A percentile compares a stretch with the other conserved stretches of the same genome.
Conservation (phyloP, 2,888 invertebrate species). For the Dicyrtoma fusca region DNA sequence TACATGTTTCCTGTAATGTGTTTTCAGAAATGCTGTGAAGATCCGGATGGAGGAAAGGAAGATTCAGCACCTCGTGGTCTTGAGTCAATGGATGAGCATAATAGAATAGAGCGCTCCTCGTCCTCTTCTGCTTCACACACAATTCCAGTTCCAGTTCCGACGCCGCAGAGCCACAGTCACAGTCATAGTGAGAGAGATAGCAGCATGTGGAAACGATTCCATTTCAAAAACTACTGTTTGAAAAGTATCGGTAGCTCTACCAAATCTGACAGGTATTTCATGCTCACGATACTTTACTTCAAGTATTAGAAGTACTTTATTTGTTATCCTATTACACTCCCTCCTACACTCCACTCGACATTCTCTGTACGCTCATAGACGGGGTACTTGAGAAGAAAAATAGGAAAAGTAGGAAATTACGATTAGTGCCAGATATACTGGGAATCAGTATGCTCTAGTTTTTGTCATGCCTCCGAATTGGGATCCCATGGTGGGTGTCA, state of each 20-base stretch:
- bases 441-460: too few relatives aligned
- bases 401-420: too few relatives aligned
- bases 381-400: too few relatives aligned
- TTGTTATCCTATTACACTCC: background rate
- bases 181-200: constrained; percentile 15
- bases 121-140: constrained; percentile 40
- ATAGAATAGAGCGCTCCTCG: constrained; percentile 35
- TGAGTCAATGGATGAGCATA: constrained; percentile 30
- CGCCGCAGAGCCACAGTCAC: too few relatives aligned
- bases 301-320: background rate
- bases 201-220: constrained; percentile 33
- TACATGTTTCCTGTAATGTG: too few relatives aligned
- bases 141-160: constrained; percentile 17
- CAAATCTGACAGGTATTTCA: constrained; percentile 32
- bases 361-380: too few relatives aligned
- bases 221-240: constrained; percentile 5
- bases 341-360: background rate
- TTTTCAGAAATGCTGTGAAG: constrained; percentile 33
- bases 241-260: constrained; percentile 19
- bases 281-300: too few relatives aligned
- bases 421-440: too few relatives aligned
- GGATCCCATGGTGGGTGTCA: too few relatives aligned
- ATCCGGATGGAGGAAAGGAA: constrained; percentile 22
- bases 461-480: too few relatives aligned
- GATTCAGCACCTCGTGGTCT: constrained; percentile 25